phyloP scores from a whole-genome alignment of 2,113 vertebrate genomes.

The Cyphomyrus plagiostoma region DNA sequence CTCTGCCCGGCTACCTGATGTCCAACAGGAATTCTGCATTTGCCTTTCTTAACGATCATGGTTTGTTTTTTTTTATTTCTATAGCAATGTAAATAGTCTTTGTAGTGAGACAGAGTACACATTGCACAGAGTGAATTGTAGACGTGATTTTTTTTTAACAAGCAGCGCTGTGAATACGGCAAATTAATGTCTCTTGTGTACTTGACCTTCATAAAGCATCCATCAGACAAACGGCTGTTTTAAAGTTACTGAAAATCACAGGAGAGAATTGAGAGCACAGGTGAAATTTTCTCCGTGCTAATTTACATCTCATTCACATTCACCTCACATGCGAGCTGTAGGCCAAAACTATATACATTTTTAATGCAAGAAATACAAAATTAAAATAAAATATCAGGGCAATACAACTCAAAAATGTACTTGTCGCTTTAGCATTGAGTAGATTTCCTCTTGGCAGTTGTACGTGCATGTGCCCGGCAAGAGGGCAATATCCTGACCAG shows the following conservation, averaged over 20 bases:
- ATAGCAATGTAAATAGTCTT: background rate
- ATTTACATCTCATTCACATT: background rate
- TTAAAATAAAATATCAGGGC: background rate
- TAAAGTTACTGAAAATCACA: background rate
- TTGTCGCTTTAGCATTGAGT: background rate
- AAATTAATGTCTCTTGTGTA: background rate
- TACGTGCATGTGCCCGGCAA: background rate
- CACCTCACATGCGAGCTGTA: background rate
- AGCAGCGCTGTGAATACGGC: background rate
- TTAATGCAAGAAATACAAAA: background rate
- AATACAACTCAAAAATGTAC: background rate
- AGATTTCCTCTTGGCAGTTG: background rate
- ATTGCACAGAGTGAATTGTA: background rate
- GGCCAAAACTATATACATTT: background rate
- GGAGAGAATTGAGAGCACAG: background rate
- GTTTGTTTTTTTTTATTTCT: background rate
- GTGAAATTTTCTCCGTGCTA: background rate
- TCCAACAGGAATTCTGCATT: background rate
- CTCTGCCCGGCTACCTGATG: background rate
- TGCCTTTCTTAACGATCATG: background rate
- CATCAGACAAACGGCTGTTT: background rate
- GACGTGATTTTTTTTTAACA: background rate
- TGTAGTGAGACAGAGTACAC: background rate
- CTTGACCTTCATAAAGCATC: background rate
- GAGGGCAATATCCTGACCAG: background rate